A percentile compares a stretch with the other conserved stretches of the same genome.
Evolutionary conservation across 2,797 vertebrate species (phyloP).

Genomic region (Gambusia yucatana): DNA sequence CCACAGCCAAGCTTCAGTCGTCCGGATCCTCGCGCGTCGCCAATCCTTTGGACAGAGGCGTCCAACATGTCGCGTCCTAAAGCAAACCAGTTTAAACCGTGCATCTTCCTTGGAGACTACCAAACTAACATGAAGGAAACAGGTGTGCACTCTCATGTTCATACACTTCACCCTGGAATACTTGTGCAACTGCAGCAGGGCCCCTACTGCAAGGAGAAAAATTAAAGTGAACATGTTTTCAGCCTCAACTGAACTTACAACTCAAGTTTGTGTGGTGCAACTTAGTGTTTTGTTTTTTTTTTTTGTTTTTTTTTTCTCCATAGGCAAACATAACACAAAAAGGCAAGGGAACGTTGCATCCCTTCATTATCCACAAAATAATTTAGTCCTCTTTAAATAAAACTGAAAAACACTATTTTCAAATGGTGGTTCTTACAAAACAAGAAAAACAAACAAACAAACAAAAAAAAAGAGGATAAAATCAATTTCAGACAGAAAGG

Average conservation of each 20-base stretch:
- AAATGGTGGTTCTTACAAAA: slow-evolving; percentile 73
- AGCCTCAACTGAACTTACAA: slow-evolving; percentile 71
- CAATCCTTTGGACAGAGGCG: slow-evolving; percentile 26
- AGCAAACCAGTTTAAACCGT: slow-evolving; percentile 63
- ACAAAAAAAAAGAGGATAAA: slow-evolving; percentile 26
- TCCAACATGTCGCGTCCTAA: slow-evolving; percentile 41
- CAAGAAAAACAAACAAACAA: slow-evolving; percentile 17
- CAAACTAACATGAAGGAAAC: slow-evolving; percentile 71
- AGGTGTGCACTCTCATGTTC: slow-evolving; percentile 70
- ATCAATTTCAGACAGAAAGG: slow-evolving; percentile 72
- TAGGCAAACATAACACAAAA: slow-evolving; percentile 74
- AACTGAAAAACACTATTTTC: slow-evolving; percentile 78
- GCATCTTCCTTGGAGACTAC: slow-evolving; percentile 59
- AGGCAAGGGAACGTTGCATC: slow-evolving; percentile 65
- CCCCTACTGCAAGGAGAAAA: slow-evolving; percentile 71
- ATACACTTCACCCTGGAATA: slow-evolving; percentile 74
- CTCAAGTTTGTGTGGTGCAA: slow-evolving; percentile 72
- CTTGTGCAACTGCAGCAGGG: slow-evolving; percentile 79
- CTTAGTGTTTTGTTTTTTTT: slow-evolving; percentile 46
- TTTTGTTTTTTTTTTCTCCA: not conserved
- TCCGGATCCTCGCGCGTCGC: slow-evolving; percentile 51
- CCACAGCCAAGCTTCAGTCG: slow-evolving; percentile 27
- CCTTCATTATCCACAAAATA: slow-evolving; percentile 79
- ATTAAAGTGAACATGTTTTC: slow-evolving; percentile 75
- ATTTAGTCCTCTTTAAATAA: slow-evolving; percentile 80